Conservation (phyloP, 2,797 vertebrate genomes). For the Anguilla pacifica region DNA sequence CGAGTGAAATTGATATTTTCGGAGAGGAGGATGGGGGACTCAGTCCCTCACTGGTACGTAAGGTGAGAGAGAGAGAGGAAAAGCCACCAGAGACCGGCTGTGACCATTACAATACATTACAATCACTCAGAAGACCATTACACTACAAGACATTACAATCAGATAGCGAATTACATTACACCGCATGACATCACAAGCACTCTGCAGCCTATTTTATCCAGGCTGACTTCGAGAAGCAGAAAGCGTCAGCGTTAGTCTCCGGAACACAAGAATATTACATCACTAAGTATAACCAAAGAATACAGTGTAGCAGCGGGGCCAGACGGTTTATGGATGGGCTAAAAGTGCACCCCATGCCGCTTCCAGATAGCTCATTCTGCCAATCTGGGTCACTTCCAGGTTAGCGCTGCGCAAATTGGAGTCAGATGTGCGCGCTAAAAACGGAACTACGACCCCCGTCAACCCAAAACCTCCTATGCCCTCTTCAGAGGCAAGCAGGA, state of each 20-base stretch:
- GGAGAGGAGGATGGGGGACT: not conserved
- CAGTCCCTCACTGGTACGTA: not conserved
- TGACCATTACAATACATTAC: not conserved
- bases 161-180: too few species aligned
- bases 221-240: too few species aligned
- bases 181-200: too few species aligned
- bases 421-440: slow-evolving; percentile 27
- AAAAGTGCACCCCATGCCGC: not conserved
- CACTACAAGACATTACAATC: not conserved
- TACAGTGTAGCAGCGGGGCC: not conserved
- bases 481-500: not conserved
- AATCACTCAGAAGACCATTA: not conserved
- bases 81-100: not conserved
- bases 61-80: not conserved
- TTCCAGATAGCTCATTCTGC: not conserved
- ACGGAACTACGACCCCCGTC: not conserved
- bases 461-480: not conserved
- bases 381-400: slow-evolving; percentile 24
- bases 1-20: not conserved
- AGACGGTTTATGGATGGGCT: not conserved
- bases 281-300: not conserved
- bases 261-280: too few species aligned
- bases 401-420: slow-evolving; percentile 22
- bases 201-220: too few species aligned
- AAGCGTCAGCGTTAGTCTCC: too few species aligned